Evolutionary conservation across 2,113 vertebrate genomes (phyloP).

Genomic region (Rousettus leschenaultii): DNA sequence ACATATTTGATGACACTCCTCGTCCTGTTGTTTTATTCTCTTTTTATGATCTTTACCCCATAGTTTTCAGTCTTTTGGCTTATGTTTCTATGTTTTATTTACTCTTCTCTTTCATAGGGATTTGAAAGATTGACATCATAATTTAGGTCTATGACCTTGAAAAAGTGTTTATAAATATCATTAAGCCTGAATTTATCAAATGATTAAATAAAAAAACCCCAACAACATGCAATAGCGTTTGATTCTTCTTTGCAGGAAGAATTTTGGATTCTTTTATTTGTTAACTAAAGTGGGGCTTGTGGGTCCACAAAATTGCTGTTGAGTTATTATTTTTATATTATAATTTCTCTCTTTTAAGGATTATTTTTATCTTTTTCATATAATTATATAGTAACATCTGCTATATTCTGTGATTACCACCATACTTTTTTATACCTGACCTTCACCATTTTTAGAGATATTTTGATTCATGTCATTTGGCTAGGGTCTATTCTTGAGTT

Average conservation of each 20-base stretch:
- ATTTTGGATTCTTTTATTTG: neutral
- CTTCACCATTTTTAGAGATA: neutral
- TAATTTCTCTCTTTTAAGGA: neutral
- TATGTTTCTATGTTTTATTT: constrained; percentile 36
- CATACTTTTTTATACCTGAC: neutral
- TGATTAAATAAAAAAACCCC: neutral
- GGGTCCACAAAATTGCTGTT: neutral
- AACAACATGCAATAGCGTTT: neutral
- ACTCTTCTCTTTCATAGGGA: neutral
- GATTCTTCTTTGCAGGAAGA: neutral
- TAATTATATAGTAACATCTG: neutral
- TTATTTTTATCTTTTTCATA: constrained; percentile 18
- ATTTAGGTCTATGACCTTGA: constrained; percentile 16
- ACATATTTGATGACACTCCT: neutral
- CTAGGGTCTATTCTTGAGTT: neutral
- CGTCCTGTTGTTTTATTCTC: neutral
- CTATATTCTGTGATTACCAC: neutral
- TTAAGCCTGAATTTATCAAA: neutral
- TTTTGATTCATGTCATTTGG: constrained; percentile 7
- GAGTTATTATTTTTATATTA: constrained; percentile 9
- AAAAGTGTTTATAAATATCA: neutral
- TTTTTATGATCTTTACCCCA: neutral
- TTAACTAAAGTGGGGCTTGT: neutral
- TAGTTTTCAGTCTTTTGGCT: neutral
- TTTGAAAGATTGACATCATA: neutral